Conservation (phyloP, 1,140 invertebrate species). For the Uloborus diversus region DNA sequence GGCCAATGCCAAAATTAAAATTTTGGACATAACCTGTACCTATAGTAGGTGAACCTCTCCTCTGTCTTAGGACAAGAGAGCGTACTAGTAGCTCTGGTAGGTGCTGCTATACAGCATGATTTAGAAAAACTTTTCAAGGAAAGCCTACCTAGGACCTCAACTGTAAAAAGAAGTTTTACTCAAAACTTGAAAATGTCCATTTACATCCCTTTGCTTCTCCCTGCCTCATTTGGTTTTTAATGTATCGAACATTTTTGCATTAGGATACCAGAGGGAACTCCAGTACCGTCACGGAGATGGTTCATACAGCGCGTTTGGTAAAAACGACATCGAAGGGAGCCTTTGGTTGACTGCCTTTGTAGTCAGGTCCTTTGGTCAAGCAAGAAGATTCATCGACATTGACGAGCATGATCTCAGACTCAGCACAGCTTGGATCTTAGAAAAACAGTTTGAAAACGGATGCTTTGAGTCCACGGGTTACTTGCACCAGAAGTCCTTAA, state of each 20-base stretch:
- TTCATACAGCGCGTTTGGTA: conserved; percentile 84
- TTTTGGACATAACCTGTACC: no score
- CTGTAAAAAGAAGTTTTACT: no score
- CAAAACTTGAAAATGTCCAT: no score
- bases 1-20: no score
- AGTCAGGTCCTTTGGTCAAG: conserved; percentile 76
- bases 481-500: conserved; percentile 19
- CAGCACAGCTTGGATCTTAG: conserved; percentile 68
- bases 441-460: conserved; percentile 55
- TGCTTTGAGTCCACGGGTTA: conserved; percentile 30
- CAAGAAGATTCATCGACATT: conserved; percentile 73
- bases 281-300: conserved; percentile 78
- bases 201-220: neutral
- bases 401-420: conserved; percentile 68
- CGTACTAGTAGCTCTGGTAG: no score
- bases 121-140: no score
- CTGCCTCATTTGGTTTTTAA: neutral
- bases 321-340: conserved; percentile 72
- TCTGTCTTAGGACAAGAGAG: no score
- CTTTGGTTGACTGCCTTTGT: conserved; percentile 88
- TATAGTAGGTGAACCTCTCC: no score
- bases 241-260: neutral
- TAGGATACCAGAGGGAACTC: conserved; percentile 78
- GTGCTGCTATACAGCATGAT: no score
- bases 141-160: no score